Base-by-base conservation (phyloP, 2,797 vertebrate species). In the Eremophila alpestris region DNA sequence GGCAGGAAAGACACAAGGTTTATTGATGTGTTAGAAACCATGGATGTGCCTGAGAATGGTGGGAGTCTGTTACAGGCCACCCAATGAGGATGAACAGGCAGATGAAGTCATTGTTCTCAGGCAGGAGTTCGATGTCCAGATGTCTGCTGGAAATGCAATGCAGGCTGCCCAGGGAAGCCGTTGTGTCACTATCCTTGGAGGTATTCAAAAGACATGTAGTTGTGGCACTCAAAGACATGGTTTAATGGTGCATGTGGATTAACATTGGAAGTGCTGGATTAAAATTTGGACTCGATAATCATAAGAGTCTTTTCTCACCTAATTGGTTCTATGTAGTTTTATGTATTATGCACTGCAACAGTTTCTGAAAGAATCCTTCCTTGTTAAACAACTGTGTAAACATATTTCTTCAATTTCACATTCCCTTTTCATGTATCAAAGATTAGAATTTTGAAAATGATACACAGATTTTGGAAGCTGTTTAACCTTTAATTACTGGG, bases 161-260 rank as follows among this genome's bases (percentile, higher is more conserved):
- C 43, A 76, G 20, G 8, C 16, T 76, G 36, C 13, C 27, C 23
- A n/a, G 23, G 38, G n/a, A 40, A 56, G n/a, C 34, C 43, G 17
- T 26, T 45, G 29, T 51, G 56, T 68, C 4, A 11, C 20, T 27
- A 9, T 41, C 12, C 16, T 36, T 67, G 38, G 8, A 55, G 11
- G 13, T 34, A 40, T 73, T 60, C 55, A 43, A 71, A 49, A 73
- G 24, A 51, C 0, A 0, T 30, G 13, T 13, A 13, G 11, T 27
- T 30, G 2, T 71, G 10, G 7, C 7, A 8, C 3, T 34, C 55
- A 55, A n/a, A 41, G 20, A 26, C 10, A 13, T 1, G 0, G 32
- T 27, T 58, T 68, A 58, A 26, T 48, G 13, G 11, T n/a, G 32
- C 13, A 43, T 13, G 38, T 38, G 38, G 38, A 38, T 38, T 38